Base-by-base conservation (phyloP, 2,888 invertebrate species). In the Acronicta aceris region DNA sequence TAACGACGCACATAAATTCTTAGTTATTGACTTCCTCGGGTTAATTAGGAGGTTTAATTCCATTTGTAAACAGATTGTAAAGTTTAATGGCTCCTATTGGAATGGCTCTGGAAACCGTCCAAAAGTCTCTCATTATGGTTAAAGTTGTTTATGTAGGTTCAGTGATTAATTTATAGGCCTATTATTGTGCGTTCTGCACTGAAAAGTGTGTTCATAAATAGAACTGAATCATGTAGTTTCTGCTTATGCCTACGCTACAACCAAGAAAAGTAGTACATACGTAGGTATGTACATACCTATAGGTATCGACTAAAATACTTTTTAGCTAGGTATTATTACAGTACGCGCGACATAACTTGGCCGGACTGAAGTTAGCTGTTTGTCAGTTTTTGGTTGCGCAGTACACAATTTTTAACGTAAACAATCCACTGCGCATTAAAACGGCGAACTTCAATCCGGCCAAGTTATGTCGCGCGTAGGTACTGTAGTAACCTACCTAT, bases 21-120 rank as follows among this genome's bases (percentile, higher is more conserved):
- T 13, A 41, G 30, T 59, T 68, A 71, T 63, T 71, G 50, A 71
- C 63, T 61, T 46, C 56, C 30, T 48, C 33, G 49, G 50, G 57
- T 65, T 68, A 76, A 78, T 78, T 75, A 71, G 47, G 46, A 33
- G 51, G 17, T 59, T 65, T 74, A 65, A 70, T 65, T 65, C 50
- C 50, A 51, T 71, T 74, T 59, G 61, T 75, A 78, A 75, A 78
- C 65, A 74, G 54, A 62, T 57, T 40, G 46, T 78, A 76, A 75
- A 78, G 49, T 53, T 63, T 71, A 38, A 75, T 46, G 47, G 40
- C 60, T 68, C 59, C 65, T 38, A 75, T 71, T 71, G 56, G 69
- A 69, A 75, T 60, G 58, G 27, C 10, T 56, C 59, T 78, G 78
- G 76, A 76, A 41, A 53, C 38, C 47, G 25, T 67, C 76, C 78